phyloP scores from a whole-genome alignment of 2,113 vertebrate genomes.

The Pollachius pollachius region DNA sequence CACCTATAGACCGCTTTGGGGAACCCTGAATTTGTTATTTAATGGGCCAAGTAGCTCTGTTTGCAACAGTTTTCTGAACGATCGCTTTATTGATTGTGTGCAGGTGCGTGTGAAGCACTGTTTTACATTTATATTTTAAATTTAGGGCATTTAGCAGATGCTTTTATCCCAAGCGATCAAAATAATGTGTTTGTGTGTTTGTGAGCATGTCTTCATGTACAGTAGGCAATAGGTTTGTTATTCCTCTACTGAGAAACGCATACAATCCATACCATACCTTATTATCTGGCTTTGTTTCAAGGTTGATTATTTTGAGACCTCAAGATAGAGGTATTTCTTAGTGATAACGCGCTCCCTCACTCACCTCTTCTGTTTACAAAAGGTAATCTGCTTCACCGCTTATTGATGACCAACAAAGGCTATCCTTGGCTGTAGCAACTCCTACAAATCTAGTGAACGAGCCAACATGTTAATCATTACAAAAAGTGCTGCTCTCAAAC shows the following conservation, averaged over 20 bases:
- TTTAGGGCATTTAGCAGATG: background rate
- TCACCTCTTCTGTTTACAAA: constrained; percentile 25
- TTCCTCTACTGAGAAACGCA: constrained; percentile 27
- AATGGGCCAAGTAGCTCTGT: too few species aligned
- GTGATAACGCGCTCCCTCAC: constrained; percentile 17
- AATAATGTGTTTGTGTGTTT: background rate
- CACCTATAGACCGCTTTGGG: too few species aligned
- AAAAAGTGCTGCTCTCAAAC: too few species aligned
- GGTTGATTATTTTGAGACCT: constrained; percentile 56
- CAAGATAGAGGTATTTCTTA: constrained; percentile 42
- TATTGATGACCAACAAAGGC: constrained; percentile 58
- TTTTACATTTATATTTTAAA: too few species aligned
- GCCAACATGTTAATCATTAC: too few species aligned
- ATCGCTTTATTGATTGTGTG: background rate
- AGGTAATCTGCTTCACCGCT: constrained; percentile 43
- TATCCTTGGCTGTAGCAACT: constrained; percentile 32
- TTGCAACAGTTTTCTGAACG: too few species aligned
- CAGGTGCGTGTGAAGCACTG: constrained; percentile 4
- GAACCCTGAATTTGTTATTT: too few species aligned
- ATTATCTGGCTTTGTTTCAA: constrained; percentile 49
- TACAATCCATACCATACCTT: constrained; percentile 23
- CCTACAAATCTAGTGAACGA: background rate
- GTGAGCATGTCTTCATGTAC: constrained; percentile 10
- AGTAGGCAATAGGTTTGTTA: constrained; percentile 31
- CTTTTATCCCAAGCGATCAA: background rate